Evolutionary conservation across 2,113 vertebrate genomes (phyloP).

Genomic region (Brachyhypopomus gauderio): DNA sequence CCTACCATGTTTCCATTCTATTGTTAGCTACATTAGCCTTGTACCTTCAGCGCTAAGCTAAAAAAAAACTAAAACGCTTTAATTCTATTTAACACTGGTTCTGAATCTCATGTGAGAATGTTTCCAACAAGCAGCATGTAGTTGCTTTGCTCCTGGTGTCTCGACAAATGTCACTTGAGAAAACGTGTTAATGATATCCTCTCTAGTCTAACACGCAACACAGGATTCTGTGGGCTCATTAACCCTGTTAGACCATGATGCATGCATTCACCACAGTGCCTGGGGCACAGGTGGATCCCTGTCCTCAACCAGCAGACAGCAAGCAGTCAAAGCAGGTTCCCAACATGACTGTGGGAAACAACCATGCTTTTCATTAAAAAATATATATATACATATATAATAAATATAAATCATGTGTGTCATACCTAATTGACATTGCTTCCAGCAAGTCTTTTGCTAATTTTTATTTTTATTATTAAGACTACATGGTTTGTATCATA

Average conservation of each 20-base stretch:
- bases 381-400: too few species aligned
- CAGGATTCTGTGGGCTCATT: constrained; percentile 19
- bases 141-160: background rate
- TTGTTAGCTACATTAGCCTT: too few species aligned
- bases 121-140: background rate
- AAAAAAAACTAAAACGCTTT: too few species aligned
- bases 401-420: background rate
- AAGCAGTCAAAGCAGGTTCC: background rate
- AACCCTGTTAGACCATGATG: constrained; percentile 18
- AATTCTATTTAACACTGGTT: background rate
- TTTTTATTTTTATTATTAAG: too few species aligned
- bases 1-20: too few species aligned
- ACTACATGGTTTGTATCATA: too few species aligned
- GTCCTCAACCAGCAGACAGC: background rate
- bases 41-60: too few species aligned
- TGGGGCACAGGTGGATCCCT: constrained; percentile 8
- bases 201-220: constrained; percentile 28
- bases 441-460: background rate
- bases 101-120: background rate
- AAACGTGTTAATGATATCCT: constrained; percentile 1
- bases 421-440: background rate
- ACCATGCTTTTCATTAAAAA: background rate
- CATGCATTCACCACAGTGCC: constrained; percentile 5
- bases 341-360: constrained; percentile 1
- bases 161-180: constrained; percentile 16